phyloP scores from a whole-genome alignment of 2,797 vertebrate genomes.

The Chelmon rostratus region DNA sequence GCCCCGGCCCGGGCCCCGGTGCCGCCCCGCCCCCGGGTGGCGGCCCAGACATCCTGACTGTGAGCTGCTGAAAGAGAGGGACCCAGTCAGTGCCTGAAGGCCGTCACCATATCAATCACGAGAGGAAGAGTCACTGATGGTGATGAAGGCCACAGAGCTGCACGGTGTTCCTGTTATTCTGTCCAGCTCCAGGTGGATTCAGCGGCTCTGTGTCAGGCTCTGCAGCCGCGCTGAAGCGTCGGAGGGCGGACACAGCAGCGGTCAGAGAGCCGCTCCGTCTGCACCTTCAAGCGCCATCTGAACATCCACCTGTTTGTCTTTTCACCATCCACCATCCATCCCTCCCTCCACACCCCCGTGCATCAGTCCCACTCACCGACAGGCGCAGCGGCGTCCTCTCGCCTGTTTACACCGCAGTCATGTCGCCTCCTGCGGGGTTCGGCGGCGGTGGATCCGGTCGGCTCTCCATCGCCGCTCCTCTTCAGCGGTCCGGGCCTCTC shows the following conservation, averaged over 20 bases:
- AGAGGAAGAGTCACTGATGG: neutral
- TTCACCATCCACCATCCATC: neutral
- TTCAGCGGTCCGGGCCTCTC: slow-evolving; percentile 19
- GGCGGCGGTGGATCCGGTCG: slow-evolving; percentile 54
- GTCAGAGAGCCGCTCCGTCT: slow-evolving; percentile 16
- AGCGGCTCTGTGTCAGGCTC: slow-evolving; percentile 18
- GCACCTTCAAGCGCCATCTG: slow-evolving; percentile 27
- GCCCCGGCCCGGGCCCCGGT: slow-evolving; percentile 55
- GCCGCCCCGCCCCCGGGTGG: slow-evolving; percentile 30
- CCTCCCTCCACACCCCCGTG: neutral
- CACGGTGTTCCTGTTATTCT: slow-evolving; percentile 19
- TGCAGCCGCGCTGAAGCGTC: slow-evolving; percentile 13
- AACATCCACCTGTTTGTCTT: slow-evolving; percentile 20
- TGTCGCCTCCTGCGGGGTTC: slow-evolving; percentile 65
- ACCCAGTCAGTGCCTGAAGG: slow-evolving; percentile 19
- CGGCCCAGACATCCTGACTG: slow-evolving; percentile 90
- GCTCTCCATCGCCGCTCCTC: slow-evolving; percentile 29
- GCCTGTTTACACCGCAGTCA: slow-evolving; percentile 77
- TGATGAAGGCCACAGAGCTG: slow-evolving; percentile 32
- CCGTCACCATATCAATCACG: neutral
- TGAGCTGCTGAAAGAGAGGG: slow-evolving; percentile 46
- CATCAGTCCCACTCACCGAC: slow-evolving; percentile 22
- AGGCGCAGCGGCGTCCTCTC: slow-evolving; percentile 54
- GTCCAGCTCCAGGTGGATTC: slow-evolving; percentile 15
- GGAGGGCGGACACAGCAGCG: slow-evolving; percentile 14